Evolutionary conservation across 2,888 invertebrate species (phyloP).

Genomic region (Blastobasis adustella): DNA sequence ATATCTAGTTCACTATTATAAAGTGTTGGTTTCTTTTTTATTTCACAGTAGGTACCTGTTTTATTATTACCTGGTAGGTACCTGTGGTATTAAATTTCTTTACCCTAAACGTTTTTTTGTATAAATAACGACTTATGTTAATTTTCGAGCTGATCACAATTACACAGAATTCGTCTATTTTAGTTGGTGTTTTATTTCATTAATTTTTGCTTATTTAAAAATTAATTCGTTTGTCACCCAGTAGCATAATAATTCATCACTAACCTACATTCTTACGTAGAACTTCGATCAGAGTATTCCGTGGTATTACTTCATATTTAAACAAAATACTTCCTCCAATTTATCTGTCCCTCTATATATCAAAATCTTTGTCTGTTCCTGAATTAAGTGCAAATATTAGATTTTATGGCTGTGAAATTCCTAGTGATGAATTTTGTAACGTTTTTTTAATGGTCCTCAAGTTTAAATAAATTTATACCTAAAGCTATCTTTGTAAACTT

Average conservation of each 20-base stretch:
- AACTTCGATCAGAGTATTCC: no score
- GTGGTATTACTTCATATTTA: no score
- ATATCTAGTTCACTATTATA: no score
- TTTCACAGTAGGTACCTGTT: conserved; percentile 28
- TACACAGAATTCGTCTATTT: conserved; percentile 53
- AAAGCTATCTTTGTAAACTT: no score
- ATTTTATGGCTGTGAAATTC: conserved; percentile 49
- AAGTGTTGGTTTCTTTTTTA: no score
- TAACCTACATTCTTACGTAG: no score
- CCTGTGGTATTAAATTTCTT: conserved; percentile 25
- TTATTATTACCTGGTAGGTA: no score
- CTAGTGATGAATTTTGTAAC: conserved; percentile 43
- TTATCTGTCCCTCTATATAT: no score
- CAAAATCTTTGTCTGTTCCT: no score
- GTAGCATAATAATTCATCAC: no score
- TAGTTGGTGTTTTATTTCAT: conserved; percentile 49
- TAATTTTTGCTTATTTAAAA: background rate
- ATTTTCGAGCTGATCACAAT: conserved; percentile 42
- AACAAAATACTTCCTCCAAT: no score
- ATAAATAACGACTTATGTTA: conserved; percentile 25
- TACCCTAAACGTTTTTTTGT: conserved; percentile 33
- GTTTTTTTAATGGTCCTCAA: conserved; percentile 12
- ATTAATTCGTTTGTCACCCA: background rate
- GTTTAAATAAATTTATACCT: no score
- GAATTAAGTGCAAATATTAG: conserved; percentile 36